Percentiles rank a stretch among this genome's conserved stretches.
These are phyloP conservation scores for Steinernema scapterisci DNA, from an alignment of 2,888 invertebrate species.

Conservation along the genomic window DNA sequence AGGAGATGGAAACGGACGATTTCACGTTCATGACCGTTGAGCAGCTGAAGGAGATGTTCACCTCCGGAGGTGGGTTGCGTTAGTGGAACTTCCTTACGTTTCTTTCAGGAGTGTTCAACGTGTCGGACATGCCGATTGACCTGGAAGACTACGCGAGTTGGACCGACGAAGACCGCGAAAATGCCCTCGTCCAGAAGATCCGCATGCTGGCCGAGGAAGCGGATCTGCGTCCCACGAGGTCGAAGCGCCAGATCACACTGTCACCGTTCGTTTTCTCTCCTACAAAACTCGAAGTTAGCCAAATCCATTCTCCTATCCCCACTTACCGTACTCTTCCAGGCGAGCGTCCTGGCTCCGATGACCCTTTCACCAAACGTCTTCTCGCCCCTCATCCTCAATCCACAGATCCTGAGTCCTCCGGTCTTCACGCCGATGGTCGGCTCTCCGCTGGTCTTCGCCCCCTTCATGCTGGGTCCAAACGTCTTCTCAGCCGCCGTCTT, in stretches of 20 bases:
- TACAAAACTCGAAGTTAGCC: conserved; percentile 26
- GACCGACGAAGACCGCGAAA: conserved; percentile 44
- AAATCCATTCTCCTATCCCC: background rate
- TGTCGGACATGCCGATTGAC: conserved; percentile 42
- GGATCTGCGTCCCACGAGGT: background rate
- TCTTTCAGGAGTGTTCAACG: conserved; percentile 15
- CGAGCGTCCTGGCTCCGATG: conserved; percentile 51
- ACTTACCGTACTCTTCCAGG: no score
- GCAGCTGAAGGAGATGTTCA: conserved; percentile 51
- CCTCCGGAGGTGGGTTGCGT: conserved; percentile 46
- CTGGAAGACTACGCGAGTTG: conserved; percentile 45
- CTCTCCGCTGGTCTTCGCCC: conserved; percentile 44
- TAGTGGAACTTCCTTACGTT: background rate
- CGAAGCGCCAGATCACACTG: conserved; percentile 33
- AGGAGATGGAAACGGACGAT: conserved; percentile 35
- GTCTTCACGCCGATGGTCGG: conserved; percentile 54
- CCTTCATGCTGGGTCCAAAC: conserved; percentile 54
- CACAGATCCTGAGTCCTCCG: conserved; percentile 48
- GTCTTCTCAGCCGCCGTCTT: conserved; percentile 53
- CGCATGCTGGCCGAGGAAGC: conserved; percentile 36
- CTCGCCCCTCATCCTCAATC: conserved; percentile 52
- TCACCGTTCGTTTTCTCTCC: conserved; percentile 41
- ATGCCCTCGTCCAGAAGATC: conserved; percentile 41
- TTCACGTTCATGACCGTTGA: conserved; percentile 50
- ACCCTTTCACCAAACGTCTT: conserved; percentile 54